Evolutionary conservation across 1,140 invertebrate species (phyloP).

Genomic region (Drosophila aff.): DNA sequence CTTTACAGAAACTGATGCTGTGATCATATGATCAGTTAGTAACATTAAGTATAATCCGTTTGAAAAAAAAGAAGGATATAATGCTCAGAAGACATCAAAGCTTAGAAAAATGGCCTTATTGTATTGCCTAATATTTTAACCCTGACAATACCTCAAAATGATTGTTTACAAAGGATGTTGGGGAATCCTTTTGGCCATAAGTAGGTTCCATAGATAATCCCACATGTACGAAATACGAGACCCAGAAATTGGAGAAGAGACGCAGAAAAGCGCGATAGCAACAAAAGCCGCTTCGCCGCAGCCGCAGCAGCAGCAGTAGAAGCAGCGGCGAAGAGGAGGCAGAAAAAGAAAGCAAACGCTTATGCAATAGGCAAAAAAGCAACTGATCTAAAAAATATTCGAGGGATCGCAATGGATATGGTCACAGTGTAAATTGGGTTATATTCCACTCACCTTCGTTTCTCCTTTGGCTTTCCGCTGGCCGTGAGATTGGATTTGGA

Average conservation of each 20-base stretch:
- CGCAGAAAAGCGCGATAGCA: slow-evolving; percentile 29
- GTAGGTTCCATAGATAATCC: background rate
- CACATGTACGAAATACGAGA: slow-evolving; percentile 1
- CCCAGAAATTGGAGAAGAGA: slow-evolving; percentile 8
- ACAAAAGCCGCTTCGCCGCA: slow-evolving; percentile 21
- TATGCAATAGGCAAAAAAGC: slow-evolving; percentile 63
- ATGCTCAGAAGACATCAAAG: background rate
- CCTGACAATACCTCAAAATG: background rate
- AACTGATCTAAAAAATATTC: slow-evolving; percentile 25
- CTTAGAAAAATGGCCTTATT: background rate
- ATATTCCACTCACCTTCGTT: slow-evolving; percentile 69
- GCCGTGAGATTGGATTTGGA: slow-evolving; percentile 58
- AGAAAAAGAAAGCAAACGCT: slow-evolving; percentile 77
- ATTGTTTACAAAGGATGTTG: background rate
- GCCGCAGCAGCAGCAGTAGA: slow-evolving; percentile 28
- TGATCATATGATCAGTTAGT: background rate
- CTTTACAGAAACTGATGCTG: background rate
- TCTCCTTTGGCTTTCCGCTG: slow-evolving; percentile 81
- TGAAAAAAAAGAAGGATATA: background rate
- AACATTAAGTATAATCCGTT: background rate
- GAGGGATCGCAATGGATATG: background rate
- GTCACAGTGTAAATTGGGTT: background rate
- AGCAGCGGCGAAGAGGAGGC: slow-evolving; percentile 41
- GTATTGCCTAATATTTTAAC: background rate
- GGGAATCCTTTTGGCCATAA: background rate